Conservation (phyloP, 1,140 invertebrate genomes). For the Eriosoma lanigerum region DNA sequence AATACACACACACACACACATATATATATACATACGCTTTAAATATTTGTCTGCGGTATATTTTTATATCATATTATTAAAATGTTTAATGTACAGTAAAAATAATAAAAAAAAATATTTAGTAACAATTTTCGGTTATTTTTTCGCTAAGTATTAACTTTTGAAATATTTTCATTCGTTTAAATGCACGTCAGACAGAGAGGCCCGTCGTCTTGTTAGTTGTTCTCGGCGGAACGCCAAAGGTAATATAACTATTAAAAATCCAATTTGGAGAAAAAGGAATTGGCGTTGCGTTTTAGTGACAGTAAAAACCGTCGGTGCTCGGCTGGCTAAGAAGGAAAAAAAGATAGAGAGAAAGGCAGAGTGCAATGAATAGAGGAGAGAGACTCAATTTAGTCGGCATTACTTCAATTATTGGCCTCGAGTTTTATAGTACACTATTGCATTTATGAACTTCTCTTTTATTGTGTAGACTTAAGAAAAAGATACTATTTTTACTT, state of each 20-base stretch:
- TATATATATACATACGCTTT: no score
- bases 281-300: slow-evolving; percentile 37
- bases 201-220: neutral
- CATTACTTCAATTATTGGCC: slow-evolving; percentile 47
- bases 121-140: slow-evolving; percentile 27
- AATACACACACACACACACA: no score
- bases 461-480: slow-evolving; percentile 12
- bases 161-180: slow-evolving; percentile 6
- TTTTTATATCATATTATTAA: no score
- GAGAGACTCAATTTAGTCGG: slow-evolving; percentile 34
- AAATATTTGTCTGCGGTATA: no score
- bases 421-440: slow-evolving; percentile 30
- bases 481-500: slow-evolving; percentile 16
- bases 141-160: slow-evolving; percentile 13
- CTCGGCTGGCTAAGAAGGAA: neutral
- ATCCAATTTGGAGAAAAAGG: slow-evolving; percentile 34
- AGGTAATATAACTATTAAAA: slow-evolving; percentile 49
- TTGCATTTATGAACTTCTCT: slow-evolving; percentile 21
- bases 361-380: slow-evolving; percentile 6
- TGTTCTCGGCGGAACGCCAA: slow-evolving; percentile 27
- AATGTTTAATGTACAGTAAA: no score
- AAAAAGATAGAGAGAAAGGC: neutral
- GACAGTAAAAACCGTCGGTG: slow-evolving; percentile 40
- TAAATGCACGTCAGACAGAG: neutral
- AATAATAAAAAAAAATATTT: slow-evolving; percentile 31